Conservation (phyloP, 2,113 vertebrate genomes). For the Toxotes jaculatrix region DNA sequence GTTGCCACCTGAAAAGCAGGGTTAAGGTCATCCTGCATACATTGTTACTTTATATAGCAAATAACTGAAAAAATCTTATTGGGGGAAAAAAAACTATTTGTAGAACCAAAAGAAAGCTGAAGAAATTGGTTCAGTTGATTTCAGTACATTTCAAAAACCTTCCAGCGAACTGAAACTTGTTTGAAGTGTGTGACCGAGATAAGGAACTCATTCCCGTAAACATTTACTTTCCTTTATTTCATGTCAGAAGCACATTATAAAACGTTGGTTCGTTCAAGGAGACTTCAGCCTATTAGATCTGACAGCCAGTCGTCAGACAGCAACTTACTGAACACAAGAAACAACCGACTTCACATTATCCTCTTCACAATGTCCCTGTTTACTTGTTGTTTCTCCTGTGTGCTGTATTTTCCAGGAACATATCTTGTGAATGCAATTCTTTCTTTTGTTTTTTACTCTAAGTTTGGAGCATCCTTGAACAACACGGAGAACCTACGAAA, state of each 20-base stretch:
- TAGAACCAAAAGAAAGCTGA: not conserved
- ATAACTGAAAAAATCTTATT: not conserved
- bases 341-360: not conserved
- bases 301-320: slow-evolving; percentile 44
- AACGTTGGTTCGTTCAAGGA: slow-evolving; percentile 50
- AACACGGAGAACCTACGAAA: not conserved
- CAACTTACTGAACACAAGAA: slow-evolving; percentile 16
- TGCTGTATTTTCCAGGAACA: slow-evolving; percentile 6
- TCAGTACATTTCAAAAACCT: slow-evolving; percentile 1
- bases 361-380: not conserved
- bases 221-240: slow-evolving; percentile 4
- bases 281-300: slow-evolving; percentile 8
- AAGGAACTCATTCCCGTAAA: slow-evolving; percentile 37
- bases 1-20: not conserved
- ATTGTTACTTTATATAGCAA: not conserved
- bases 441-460: not conserved
- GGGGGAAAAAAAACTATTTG: too few species aligned
- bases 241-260: slow-evolving; percentile 26
- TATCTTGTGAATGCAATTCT: not conserved
- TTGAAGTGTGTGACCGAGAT: slow-evolving; percentile 6
- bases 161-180: not conserved
- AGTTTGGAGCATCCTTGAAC: slow-evolving; percentile 1
- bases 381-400: not conserved
- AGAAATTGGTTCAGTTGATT: not conserved
- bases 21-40: not conserved